Base-by-base conservation (phyloP, 2,113 vertebrate genomes). In the Reinhardtius hippoglossoides region DNA sequence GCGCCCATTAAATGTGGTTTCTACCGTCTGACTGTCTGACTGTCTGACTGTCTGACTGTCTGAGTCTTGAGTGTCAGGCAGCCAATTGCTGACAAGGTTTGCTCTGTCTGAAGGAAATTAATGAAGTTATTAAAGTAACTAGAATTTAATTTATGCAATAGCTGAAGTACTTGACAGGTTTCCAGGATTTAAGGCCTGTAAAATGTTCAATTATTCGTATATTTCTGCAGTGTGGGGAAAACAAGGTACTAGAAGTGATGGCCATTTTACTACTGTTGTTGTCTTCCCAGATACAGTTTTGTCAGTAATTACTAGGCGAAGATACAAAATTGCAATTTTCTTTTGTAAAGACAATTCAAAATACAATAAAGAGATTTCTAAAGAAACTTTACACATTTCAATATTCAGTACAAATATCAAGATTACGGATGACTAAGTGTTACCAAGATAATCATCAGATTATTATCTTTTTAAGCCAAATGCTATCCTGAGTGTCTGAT, bases 1-100 rank as follows among this genome's bases (percentile, higher is more conserved):
- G 54, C 54, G 54, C 23, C 2, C 64, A 67, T 83, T 37, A 44
- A 61, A 37, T 68, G 69, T n/a, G 63, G 67, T 35, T 78, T 78
- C 74, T 57, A 56, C 67, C 23, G 62, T 77, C 71, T 70, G 67
- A 70, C 15, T 16, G 58, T 46, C 57, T 13, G 27, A 15, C 37
- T 24, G 46, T 18, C 16, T 1, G 2, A 61, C 15, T 16, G 58
- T 46, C 57, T 13, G 27, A 15, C 37, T 24, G 46, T 18, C 16
- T 1, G 2, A 61, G 46, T 66, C 26, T 13, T 2, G 9, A 35
- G 50, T 24, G 7, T 56, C 23, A 10, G 40, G 64, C 27, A 69
- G 40, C 15, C 9, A 15, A 50, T 9, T 52, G 18, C n/a, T 62
- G 40, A 80, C 3, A 9, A 56, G 13, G 54, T 60, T 35, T 56